A percentile compares a stretch with the other conserved stretches of the same genome.
phyloP scores from a whole-genome alignment of 2,797 vertebrate species.

The Acropternis orthonyx region DNA sequence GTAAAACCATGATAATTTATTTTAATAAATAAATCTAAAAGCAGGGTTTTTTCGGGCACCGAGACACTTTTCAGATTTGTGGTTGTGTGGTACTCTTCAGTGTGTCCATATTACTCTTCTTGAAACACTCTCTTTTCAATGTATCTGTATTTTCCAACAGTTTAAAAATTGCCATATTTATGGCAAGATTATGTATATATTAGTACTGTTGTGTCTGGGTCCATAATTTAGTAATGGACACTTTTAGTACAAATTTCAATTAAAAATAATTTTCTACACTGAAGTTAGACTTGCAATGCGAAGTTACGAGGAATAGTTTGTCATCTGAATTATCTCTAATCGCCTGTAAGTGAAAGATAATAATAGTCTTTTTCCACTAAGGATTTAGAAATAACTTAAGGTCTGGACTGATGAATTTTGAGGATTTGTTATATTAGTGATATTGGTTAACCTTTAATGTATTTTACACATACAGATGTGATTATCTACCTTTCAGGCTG shows the following conservation, averaged over 20 bases:
- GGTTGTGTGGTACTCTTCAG: neutral
- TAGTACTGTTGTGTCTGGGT: neutral
- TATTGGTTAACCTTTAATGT: neutral
- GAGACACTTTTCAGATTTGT: neutral
- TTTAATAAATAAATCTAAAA: neutral
- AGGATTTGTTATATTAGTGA: neutral
- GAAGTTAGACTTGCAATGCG: neutral
- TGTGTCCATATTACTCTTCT: neutral
- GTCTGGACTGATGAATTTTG: neutral
- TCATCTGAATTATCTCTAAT: neutral
- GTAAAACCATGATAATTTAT: neutral
- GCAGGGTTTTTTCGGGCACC: neutral
- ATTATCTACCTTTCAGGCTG: neutral
- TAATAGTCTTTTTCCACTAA: neutral
- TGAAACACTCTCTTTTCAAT: neutral
- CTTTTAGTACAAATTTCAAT: conserved; percentile 1
- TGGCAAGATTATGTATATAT: neutral
- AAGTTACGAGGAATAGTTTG: neutral
- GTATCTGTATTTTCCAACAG: conserved; percentile 18
- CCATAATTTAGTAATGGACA: neutral
- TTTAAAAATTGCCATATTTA: neutral
- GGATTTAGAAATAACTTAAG: neutral
- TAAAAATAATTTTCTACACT: conserved; percentile 18
- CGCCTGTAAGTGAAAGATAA: neutral
- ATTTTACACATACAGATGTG: accelerated